These are phyloP conservation scores for Anolis sagrei DNA, from an alignment of 2,113 vertebrate species.

Conservation along the genomic window DNA sequence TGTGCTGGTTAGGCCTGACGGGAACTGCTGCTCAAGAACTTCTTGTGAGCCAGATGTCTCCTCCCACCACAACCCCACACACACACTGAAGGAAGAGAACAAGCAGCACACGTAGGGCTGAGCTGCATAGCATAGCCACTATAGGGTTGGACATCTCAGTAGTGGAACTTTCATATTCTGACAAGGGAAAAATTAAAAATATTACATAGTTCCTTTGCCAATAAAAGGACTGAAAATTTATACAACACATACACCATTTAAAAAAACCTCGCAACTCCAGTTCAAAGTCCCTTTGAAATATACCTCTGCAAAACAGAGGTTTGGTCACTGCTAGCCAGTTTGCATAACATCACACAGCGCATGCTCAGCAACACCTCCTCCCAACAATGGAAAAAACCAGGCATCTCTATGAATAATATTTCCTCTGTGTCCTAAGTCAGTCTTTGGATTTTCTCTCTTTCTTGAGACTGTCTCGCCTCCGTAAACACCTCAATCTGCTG, in stretches of 20 bases:
- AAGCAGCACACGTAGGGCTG: not conserved
- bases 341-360: slow-evolving; percentile 37
- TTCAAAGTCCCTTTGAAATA: slow-evolving; percentile 17
- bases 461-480: slow-evolving; percentile 60
- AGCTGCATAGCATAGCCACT: not conserved
- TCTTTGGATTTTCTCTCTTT: slow-evolving; percentile 71
- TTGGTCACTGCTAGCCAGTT: slow-evolving; percentile 32
- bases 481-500: slow-evolving; percentile 39
- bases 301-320: slow-evolving; percentile 42
- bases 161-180: not conserved
- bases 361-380: not conserved
- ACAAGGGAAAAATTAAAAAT: slow-evolving; percentile 8
- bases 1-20: not conserved
- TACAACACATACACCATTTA: slow-evolving; percentile 9
- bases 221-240: slow-evolving; percentile 26
- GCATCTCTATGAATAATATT: slow-evolving; percentile 49
- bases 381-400: slow-evolving; percentile 78
- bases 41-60: not conserved
- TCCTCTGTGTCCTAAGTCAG: slow-evolving; percentile 70
- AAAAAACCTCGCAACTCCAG: not conserved
- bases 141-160: not conserved
- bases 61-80: too few relatives aligned
- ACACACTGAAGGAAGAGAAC: not conserved
- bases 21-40: not conserved
- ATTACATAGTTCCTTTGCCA: not conserved